Evolutionary conservation across 2,797 vertebrate genomes (phyloP), one percentile per base, ranked within the genome.

Genomic region (Lagocephalus sceleratus): DNA sequence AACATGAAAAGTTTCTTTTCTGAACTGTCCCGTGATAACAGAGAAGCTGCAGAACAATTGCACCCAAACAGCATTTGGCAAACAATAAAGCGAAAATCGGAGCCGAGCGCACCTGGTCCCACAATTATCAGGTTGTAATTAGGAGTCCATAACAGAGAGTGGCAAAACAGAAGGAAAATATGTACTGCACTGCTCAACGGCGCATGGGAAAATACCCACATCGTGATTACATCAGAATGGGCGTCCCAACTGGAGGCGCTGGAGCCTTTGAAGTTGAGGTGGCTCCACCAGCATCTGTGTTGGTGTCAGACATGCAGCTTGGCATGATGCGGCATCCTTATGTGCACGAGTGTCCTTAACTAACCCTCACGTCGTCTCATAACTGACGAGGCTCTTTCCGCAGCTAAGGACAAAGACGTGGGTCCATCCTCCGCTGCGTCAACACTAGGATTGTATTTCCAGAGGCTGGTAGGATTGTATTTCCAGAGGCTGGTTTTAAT

Each of bases 121-220:
- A 49, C 54, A 62, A 61, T 66, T 62, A 63, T 60, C 68, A 69
- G 54, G 45, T 54, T 79, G 44, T 71, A 78, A 61, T 76, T 63
- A 69, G 56, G 47, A 23, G 48, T n/a, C 50, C 54, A 41, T 32
- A 42, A 66, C 41, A 58, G 51, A 53, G 41, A 58, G n/a, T 40
- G 22, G 56, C 39, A 26, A 60, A 63, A 15, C n/a, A 41, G 23
- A 25, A 32, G 6, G 32, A 54, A 73, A 57, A 61, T 40, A 16
- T 26, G 54, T 47, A 66, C 38, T 57, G 9, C 12, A 26, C 21
- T 17, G n/a, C 23, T 20, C n/a, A 25, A 21, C 32, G 54, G 15
- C 45, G 12, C 12, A 14, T 10, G 41, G 14, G 44, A 43, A 60
- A 39, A 0, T 1, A 5, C 19, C 47, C 19, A 19, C 10, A 19